Evolutionary conservation across 2,113 vertebrate genomes (phyloP), one percentile per base, ranked within the genome.

Genomic region (Passer domesticus): DNA sequence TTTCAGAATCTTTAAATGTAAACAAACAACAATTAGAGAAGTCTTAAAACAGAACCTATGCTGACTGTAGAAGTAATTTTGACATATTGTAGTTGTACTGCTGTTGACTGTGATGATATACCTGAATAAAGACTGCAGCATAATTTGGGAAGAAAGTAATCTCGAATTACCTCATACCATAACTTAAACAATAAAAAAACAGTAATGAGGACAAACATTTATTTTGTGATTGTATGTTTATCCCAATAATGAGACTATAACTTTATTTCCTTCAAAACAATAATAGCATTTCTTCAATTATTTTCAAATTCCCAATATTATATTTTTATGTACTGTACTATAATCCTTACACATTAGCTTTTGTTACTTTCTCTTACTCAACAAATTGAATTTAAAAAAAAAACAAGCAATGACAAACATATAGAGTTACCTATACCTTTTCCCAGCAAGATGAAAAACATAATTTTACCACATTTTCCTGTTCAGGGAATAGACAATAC

Each of bases 391-490:
- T 94, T 93, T 8, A 69, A 22, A 58, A 76, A 90, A n/a, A 73
- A 90, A 33, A 82, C 13, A 56, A 73, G 3, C 12, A 35, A 81
- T 27, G 56, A 68, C 35, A 95, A 88, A 49, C 27, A 44, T 72
- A 73, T 86, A 90, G 44, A 92, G 31, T 97, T 97, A 94, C 95
- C 10, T 63, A 63, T 85, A 79, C 35, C n/a, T 88, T 89, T 92
- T 95, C 76, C 90, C 85, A 90, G 85, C 25, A 95, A 78, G 67
- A 89, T 3, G 2, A 41, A 75, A 95, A 90, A 19, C 7, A 91
- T 39, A 52, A 67, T 92, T 94, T 93, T 81, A 83, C 80, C 21
- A 15, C 59, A 14, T 83, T 94, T 94, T 55, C 55, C 20, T 75
- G 8, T 83, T 87, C 55, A 70, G 56, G 37, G n/a, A 87, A 68